Base-by-base conservation (phyloP, 2,797 vertebrate genomes). In the Holocentrus rufus region DNA sequence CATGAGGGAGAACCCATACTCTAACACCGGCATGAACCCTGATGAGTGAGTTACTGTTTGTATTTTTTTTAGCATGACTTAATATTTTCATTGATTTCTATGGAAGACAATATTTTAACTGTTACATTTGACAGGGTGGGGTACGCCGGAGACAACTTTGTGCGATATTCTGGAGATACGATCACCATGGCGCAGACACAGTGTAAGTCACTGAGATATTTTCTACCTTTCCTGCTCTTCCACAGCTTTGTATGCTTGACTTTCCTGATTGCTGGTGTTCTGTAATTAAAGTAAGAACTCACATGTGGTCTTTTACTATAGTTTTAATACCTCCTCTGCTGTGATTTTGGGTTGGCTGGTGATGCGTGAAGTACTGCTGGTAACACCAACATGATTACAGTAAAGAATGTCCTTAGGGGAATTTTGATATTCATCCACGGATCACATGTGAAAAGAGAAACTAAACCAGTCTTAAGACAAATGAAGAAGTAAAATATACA, bases 141-240 rank as follows among this genome's bases (percentile, higher is more conserved):
- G 7, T 99, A 97, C 0, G 98, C 98, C 1, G 98, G 98, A 79
- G 98, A 99, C 91, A 99, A 99, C 90, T 99, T 99, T 13, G 97
- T 94, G 62, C 95, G 98, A 76, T 97, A 98, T 83, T 92, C 91
- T 0, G 98, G 98, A 22, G 97, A 94, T 82, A 99, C 98, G 5
- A 96, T 99, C 82, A 95, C 95, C 55, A 99, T 99, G 97, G 98
- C 98, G 79, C 96, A 97, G 91, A 98, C 98, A 11, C 98, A 99
- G 42, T 5, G 98, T 99, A 92, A 96, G 98, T 95, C 27, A 54
- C 13, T 0, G n/a, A 55, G 5, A 18, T 22, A 1, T 25, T 39
- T 57, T 30, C 18, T 7, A 22, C 1, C n/a, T 70, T 7, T 63
- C 0, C 13, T 57, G 61, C 20, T 47, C 34, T 54, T 23, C 47